Evolutionary conservation across 2,797 vertebrate genomes (phyloP).

Genomic region (Hippocampus kuda): DNA sequence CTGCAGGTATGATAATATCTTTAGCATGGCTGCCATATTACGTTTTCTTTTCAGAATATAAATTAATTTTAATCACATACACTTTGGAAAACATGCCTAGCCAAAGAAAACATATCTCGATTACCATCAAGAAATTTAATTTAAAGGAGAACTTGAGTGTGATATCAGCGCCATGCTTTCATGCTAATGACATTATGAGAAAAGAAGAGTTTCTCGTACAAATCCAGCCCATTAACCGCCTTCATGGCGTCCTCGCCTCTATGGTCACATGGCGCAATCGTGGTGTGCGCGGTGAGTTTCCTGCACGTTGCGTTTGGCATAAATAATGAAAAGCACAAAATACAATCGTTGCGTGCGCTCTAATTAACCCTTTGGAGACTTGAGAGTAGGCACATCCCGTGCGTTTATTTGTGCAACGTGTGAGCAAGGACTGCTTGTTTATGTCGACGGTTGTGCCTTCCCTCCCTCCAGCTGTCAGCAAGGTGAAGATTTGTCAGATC

Average conservation of each 20-base stretch:
- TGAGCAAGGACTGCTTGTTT: no score
- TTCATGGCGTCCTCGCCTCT: neutral
- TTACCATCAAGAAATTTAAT: neutral
- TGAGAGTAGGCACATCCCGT: neutral
- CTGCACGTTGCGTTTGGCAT: neutral
- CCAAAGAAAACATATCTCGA: neutral
- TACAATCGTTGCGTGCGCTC: neutral
- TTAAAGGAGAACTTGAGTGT: no score
- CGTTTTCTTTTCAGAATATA: constrained; percentile 38
- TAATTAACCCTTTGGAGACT: neutral
- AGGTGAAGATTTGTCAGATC: constrained; percentile 25
- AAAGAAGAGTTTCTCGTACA: neutral
- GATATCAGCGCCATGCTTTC: no score
- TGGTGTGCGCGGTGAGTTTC: neutral
- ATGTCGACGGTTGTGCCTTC: neutral
- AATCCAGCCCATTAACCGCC: neutral
- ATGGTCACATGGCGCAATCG: neutral
- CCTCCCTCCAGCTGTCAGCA: constrained; percentile 20
- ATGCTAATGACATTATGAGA: no score
- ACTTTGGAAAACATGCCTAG: neutral
- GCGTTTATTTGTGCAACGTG: no score
- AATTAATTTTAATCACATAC: constrained; percentile 15
- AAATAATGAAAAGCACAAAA: neutral
- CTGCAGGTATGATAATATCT: constrained; percentile 45
- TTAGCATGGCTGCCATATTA: constrained; percentile 23